A percentile compares a stretch with the other conserved stretches of the same genome.
phyloP scores from a whole-genome alignment of 2,888 invertebrate species.

The Melinopterus prodromus region DNA sequence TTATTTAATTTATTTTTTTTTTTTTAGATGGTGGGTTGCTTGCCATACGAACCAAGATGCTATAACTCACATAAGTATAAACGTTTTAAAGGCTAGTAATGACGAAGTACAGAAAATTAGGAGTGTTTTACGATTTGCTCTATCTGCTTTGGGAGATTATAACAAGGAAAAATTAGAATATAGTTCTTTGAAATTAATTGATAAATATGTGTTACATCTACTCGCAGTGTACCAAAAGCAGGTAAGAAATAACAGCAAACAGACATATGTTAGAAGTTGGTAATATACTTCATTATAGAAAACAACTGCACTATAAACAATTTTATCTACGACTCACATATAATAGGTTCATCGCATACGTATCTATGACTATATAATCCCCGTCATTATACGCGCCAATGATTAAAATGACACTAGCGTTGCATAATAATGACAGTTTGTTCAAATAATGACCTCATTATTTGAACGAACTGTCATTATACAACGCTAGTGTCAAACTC shows the following conservation, averaged over 20 bases:
- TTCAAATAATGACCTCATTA: too few relatives aligned
- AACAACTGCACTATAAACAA: too few relatives aligned
- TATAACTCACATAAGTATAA: conserved; percentile 78
- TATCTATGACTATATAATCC: too few relatives aligned
- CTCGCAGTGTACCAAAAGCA: conserved; percentile 69
- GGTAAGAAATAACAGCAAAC: conserved; percentile 58
- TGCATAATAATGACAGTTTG: too few relatives aligned
- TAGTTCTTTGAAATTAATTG: conserved; percentile 65
- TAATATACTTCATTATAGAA: too few relatives aligned
- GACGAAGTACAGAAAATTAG: conserved; percentile 82
- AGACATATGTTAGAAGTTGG: too few relatives aligned
- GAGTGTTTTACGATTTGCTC: conserved; percentile 79
- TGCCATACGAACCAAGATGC: conserved; percentile 84
- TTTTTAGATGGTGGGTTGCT: conserved; percentile 91
- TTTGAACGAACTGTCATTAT: too few relatives aligned
- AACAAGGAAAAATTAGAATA: conserved; percentile 57
- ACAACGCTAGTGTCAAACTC: too few relatives aligned
- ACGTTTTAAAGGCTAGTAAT: conserved; percentile 75
- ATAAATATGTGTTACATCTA: conserved; percentile 80
- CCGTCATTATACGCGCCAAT: too few relatives aligned
- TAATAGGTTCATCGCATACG: too few relatives aligned
- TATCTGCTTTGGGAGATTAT: conserved; percentile 72
- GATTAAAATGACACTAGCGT: too few relatives aligned
- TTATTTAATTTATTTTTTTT: conserved; percentile 24
- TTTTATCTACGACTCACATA: too few relatives aligned